Base-by-base conservation (phyloP, 23 tunicate genomes). In the Phallusia fumigata region DNA sequence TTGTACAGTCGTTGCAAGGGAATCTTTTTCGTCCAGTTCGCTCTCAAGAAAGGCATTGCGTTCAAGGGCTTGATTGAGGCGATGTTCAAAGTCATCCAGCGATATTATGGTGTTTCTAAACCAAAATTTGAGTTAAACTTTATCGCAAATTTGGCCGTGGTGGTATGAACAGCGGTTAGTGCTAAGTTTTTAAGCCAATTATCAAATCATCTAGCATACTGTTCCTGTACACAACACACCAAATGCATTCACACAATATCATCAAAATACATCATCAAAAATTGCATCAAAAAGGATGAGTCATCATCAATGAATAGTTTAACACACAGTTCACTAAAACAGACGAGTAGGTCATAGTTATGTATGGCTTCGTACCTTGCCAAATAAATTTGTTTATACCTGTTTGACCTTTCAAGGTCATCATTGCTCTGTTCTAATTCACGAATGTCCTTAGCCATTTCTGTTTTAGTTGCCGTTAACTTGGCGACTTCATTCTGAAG, bases 31-130 rank as follows among this genome's bases (percentile, higher is more conserved):
- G 79, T 89, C 98, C 0, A 94, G 65, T 89, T 94, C 98, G 72
- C 94, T 89, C 89, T 94, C 98, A 33, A 94, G 90, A 64, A 94
- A 94, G 1, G 98, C 98, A 34, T 94, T 94, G 32, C 94, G 64
- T 64, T 94, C 98, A 35, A 82, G 64, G 0, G 93, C 89, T 81
- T 89, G 91, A 72, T 94, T 89, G 28, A 94, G 78, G 21, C 98
- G 75, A 69, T 94, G 94, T 47, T 94, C 98, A 40, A 94, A 94
- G 79, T 94, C 98, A 36, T 94, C 90, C 65, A 94, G 69, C 28
- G 98, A 84, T 51, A 88, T 92, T 30, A 93, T 85, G 6, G 85
- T 80, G 30, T 86, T 86, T 84, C 98, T 93, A 82, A 52, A 65
- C 74, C 32, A 30, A 65, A 30, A 65, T 28, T 65, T 30, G 8